Base-by-base conservation (phyloP, 2,888 invertebrate genomes). In the Hydraecia micacea region DNA sequence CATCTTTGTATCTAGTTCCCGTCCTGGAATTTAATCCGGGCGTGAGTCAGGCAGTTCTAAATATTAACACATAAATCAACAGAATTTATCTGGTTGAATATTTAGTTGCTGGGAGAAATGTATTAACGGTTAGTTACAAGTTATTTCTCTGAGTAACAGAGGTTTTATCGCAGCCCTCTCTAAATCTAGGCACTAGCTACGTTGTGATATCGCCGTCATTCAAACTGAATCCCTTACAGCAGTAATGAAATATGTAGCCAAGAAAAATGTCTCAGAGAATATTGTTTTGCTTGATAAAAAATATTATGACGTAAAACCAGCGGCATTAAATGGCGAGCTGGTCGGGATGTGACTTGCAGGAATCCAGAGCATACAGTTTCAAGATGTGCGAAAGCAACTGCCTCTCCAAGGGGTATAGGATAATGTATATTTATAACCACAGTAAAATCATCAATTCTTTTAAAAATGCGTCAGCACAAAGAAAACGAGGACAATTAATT, bases 61-160 rank as follows among this genome's bases (percentile, higher is more conserved):
- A 84, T 87, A 83, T 87, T 79, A 80, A 77, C 71, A 68, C 74
- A 88, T 83, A 80, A 88, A 87, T 88, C 76, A 84, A 77, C 79
- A 63, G 36, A 86, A 66, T 86, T 46, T 65, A 84, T 77, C 70
- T 62, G 52, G 70, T 46, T 74, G 70, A 71, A 77, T 83, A 83
- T 75, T 75, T 32, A 32, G 58, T 65, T 76, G 67, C 58, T 63
- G 9, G 66, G 72, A 62, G 75, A 83, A 83, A 82, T 76, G 62
- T 63, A 67, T 71, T 36, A 62, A 73, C 15, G 9, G 73, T 70
- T 71, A 42, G 67, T 79, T 81, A 32, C n/a, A 65, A 81, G 55
- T 67, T 66, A 63, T 15, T 66, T 60, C 39, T 52, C 39, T 42
- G 83, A 58, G 58, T 36, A 73, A 66, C 66, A 66, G 32, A 79